These are phyloP conservation scores for Atrina japonica DNA, from an alignment of 2,888 invertebrate genomes.

Conservation along the genomic window DNA sequence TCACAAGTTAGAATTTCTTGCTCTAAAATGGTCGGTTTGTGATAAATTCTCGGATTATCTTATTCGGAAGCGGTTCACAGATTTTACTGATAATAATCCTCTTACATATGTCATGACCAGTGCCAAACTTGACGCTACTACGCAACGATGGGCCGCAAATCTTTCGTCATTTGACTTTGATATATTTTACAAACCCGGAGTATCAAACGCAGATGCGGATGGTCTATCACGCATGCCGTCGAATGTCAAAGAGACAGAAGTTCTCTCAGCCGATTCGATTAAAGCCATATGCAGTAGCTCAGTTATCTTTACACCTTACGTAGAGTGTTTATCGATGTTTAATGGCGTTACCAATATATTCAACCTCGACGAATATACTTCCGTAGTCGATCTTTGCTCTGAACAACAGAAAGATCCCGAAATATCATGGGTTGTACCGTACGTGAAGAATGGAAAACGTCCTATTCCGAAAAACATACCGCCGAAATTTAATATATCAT, in stretches of 20 bases:
- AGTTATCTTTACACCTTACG: not conserved
- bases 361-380: too few species aligned
- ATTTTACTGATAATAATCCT: not conserved
- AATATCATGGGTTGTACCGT: too few species aligned
- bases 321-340: constrained; percentile 4
- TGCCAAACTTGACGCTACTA: constrained; percentile 51
- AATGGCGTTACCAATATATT: not conserved
- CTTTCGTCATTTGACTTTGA: constrained; percentile 44
- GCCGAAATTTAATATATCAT: too few species aligned
- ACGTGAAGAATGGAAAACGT: too few species aligned
- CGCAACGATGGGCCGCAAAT: constrained; percentile 48
- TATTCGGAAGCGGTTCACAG: too few species aligned
- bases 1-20: constrained; percentile 46
- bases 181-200: constrained; percentile 49
- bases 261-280: constrained; percentile 26
- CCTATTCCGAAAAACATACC: too few species aligned
- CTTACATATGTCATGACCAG: constrained; percentile 45
- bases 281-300: constrained; percentile 18
- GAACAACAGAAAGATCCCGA: too few species aligned
- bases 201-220: constrained; percentile 50
- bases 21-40: constrained; percentile 38
- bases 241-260: not conserved
- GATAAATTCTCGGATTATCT: too few species aligned
- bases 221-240: constrained; percentile 47
- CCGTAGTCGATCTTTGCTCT: too few species aligned